Evolutionary conservation across 2,113 vertebrate species (phyloP).

Genomic region (Pseudolaguvia tuberculata): DNA sequence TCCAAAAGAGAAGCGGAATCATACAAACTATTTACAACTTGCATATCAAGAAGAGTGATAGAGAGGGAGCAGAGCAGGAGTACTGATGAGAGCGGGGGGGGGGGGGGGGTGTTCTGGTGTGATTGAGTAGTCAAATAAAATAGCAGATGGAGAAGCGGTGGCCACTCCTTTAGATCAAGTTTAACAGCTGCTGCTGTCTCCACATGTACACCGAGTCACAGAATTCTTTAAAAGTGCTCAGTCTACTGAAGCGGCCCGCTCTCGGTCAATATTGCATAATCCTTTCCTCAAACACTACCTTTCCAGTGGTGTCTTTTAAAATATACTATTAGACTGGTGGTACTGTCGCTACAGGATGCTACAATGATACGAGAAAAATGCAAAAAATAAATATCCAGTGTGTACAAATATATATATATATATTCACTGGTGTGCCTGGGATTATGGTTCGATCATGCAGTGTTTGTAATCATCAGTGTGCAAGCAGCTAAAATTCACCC

Average conservation of each 20-base stretch:
- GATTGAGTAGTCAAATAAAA: slow-evolving; percentile 32
- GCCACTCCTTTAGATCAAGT: background rate
- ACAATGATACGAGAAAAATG: slow-evolving; percentile 28
- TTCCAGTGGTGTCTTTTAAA: background rate
- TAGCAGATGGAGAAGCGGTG: slow-evolving; percentile 20
- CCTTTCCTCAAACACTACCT: background rate
- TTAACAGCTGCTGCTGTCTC: slow-evolving; percentile 7
- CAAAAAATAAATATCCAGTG: background rate
- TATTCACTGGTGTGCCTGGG: background rate
- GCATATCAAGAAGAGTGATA: slow-evolving; percentile 54
- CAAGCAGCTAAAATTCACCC: background rate
- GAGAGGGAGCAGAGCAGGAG: slow-evolving; percentile 40
- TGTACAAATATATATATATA: too few relatives aligned
- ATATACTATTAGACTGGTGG: slow-evolving; percentile 7
- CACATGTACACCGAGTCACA: background rate
- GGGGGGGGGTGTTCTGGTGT: slow-evolving; percentile 33
- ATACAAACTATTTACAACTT: slow-evolving; percentile 53
- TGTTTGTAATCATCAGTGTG: background rate
- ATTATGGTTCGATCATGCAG: background rate
- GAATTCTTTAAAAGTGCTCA: background rate
- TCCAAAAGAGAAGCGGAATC: background rate
- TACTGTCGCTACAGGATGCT: slow-evolving; percentile 29
- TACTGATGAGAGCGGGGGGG: slow-evolving; percentile 39
- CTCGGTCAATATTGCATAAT: slow-evolving; percentile 4
- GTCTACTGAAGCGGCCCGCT: background rate